Base-by-base conservation (phyloP, 2,113 vertebrate genomes). In the Neolamprologus modestus region DNA sequence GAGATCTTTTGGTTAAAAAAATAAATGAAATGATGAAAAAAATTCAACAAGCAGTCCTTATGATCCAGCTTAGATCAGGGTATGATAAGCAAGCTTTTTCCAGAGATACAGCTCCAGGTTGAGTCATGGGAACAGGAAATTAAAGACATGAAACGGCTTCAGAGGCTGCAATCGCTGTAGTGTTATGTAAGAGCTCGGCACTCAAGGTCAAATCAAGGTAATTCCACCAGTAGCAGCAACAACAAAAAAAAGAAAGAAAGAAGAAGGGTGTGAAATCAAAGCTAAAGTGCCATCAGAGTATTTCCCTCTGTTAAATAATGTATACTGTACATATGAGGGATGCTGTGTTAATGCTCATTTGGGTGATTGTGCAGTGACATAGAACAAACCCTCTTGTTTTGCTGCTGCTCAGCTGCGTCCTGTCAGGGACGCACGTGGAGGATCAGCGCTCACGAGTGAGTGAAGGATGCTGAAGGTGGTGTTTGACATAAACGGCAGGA, bases 151-250 rank as follows among this genome's bases (percentile, higher is more conserved):
- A 85, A 87, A 71, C 3, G 31, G 76, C 89, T 87, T 63, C 83
- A 61, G 87, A 91, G 89, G 87, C 93, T 91, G 92, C 89, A 86
- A 81, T 28, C 13, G 35, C 90, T 81, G 86, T 83, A 91, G 82
- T 28, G 88, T 95, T 94, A 87, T 55, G 40, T 82, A 92, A 95
- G 71, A 83, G 71, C 87, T 61, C 81, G 24, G 87, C 71, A 21
- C 50, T 93, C 92, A 95, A 94, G 92, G 94, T 91, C 87, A 94
- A 47, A 28, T 47, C 83, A 92, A 95, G 91, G 92, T 90, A 53
- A 91, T 82, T 81, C 53, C 83, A 83, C 17, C 35, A 57, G 82
- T 5, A 59, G 85, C 42, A 5, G 21, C 63, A 59, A 14, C n/a
- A 31, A 61, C 5, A 82, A 17, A 55, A 10, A 17, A 84, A 71